Evolutionary conservation across 2,797 vertebrate species (phyloP).

Genomic region (Muscicapa striata): DNA sequence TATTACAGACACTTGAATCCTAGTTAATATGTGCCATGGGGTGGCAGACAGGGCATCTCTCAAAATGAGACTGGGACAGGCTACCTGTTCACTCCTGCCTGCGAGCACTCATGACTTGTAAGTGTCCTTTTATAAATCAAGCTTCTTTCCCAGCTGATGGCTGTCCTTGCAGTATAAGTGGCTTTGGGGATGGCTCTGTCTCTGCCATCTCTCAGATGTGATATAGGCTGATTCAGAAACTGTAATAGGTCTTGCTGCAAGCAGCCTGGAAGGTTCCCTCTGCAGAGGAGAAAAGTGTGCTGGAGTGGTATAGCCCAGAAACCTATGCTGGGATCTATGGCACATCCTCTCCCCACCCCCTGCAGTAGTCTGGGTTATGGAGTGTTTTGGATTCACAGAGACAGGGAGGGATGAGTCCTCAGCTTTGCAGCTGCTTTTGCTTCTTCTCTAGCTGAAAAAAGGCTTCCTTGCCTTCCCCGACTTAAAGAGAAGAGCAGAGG

Average conservation of each 20-base stretch:
- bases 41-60: background rate
- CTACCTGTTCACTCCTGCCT: background rate
- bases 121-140: background rate
- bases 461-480: background rate
- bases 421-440: background rate
- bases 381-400: background rate
- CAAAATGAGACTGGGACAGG: background rate
- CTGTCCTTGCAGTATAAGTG: background rate
- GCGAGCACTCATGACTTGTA: fast-evolving
- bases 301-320: background rate
- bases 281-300: background rate
- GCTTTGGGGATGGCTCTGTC: background rate
- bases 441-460: background rate
- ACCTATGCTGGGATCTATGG: background rate
- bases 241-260: background rate
- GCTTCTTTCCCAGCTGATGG: background rate
- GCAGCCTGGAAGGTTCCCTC: background rate
- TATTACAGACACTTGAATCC: background rate
- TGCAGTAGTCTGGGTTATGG: background rate
- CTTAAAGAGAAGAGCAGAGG: background rate
- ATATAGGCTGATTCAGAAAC: background rate
- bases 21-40: background rate
- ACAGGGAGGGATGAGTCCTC: background rate
- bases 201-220: background rate
- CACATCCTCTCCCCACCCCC: background rate